Percentiles rank a stretch among this genome's conserved stretches.
Evolutionary conservation across 2,113 vertebrate species (phyloP).

Genomic region (Oryctolagus cuniculus): mOryCun1.1 NC_091441.1:107938501-107939000

Average conservation of each 20-base stretch:
- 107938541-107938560: not conserved
- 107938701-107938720: not conserved
- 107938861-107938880: conserved; percentile 44
- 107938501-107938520: not conserved
- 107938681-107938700: not conserved
- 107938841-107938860: conserved; percentile 1
- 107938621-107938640: not conserved
- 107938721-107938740: not conserved
- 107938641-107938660: not conserved
- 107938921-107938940: not conserved
- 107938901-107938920: not conserved
- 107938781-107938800: not conserved
- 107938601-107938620: not conserved
- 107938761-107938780: not conserved
- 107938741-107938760: not conserved
- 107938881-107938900: conserved; percentile 37
- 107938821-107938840: conserved; percentile 7
- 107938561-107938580: not conserved
- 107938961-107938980: conserved; percentile 20
- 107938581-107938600: not conserved
- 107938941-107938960: not conserved
- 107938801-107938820: not conserved
- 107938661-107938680: not conserved
- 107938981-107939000: conserved; percentile 9
- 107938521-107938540: not conserved